Conservation (phyloP, 35 echinoderm and acorn worm species). For the Patiria miniata region DNA sequence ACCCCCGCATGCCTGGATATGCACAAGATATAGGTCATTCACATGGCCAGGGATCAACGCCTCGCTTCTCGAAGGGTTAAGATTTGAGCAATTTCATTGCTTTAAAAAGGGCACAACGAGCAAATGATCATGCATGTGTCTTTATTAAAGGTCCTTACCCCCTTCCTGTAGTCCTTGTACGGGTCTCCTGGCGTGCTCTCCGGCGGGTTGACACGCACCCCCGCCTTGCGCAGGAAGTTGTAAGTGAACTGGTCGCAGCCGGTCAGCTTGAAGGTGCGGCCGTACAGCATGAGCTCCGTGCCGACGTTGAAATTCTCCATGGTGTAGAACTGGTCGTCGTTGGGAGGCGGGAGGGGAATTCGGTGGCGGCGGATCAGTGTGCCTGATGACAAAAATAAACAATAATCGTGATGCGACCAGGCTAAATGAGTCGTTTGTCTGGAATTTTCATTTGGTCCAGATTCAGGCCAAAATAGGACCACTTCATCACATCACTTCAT, state of each 20-base stretch:
- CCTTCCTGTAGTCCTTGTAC: conserved; percentile 77
- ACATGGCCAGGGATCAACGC: too few relatives aligned
- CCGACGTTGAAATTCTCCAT: conserved; percentile 93
- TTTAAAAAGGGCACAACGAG: too few relatives aligned
- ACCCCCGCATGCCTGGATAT: too few relatives aligned
- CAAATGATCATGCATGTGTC: background rate
- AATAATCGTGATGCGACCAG: background rate
- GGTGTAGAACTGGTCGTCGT: conserved; percentile 93
- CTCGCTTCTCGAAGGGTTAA: too few relatives aligned
- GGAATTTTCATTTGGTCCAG: background rate
- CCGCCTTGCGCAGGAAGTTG: conserved; percentile 91
- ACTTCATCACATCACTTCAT: too few relatives aligned
- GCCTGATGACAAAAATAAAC: conserved; percentile 26
- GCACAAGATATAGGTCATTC: too few relatives aligned
- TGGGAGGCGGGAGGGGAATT: conserved; percentile 89
- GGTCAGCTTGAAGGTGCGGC: conserved; percentile 93
- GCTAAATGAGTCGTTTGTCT: background rate
- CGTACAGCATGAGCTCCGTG: conserved; percentile 81
- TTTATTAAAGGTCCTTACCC: conserved; percentile 43
- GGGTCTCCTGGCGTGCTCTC: conserved; percentile 75
- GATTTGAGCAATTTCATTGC: too few relatives aligned
- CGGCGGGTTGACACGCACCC: conserved; percentile 72
- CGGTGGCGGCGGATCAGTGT: conserved; percentile 87
- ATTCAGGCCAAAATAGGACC: too few relatives aligned
- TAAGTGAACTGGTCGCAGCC: conserved; percentile 95